Percentiles rank a stretch among this genome's conserved stretches.
phyloP scores from a whole-genome alignment of 2,113 vertebrate species.

The Anas platyrhynchos region DNA sequence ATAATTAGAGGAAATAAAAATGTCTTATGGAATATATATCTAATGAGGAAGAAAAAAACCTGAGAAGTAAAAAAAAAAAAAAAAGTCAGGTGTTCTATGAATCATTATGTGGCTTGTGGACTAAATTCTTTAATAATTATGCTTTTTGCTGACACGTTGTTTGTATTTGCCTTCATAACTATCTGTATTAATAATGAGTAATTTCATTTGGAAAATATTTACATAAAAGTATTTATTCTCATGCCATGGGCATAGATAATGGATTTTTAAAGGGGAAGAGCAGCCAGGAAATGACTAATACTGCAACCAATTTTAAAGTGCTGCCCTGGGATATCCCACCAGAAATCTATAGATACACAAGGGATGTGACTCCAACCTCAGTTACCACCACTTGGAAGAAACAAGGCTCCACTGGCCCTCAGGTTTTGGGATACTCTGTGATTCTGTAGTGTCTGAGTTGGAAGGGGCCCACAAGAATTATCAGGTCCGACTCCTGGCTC shows the following conservation, averaged over 20 bases:
- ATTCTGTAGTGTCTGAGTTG: too few relatives aligned
- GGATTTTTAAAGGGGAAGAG: not conserved
- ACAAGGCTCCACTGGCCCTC: not conserved
- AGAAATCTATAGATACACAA: not conserved
- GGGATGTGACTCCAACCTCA: not conserved
- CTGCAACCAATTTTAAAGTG: not conserved
- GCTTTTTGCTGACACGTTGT: slow-evolving; percentile 42
- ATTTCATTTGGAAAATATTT: slow-evolving; percentile 55
- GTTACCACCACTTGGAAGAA: not conserved
- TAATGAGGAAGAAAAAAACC: not conserved
- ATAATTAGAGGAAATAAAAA: not conserved
- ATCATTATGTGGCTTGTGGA: slow-evolving; percentile 28
- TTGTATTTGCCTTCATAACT: slow-evolving; percentile 50
- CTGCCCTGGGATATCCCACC: not conserved
- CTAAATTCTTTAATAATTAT: slow-evolving; percentile 50
- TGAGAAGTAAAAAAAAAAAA: not conserved
- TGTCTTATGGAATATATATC: not conserved
- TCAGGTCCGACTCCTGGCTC: not conserved
- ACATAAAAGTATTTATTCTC: slow-evolving; percentile 40
- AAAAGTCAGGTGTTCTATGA: slow-evolving; percentile 46
- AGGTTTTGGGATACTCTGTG: not conserved
- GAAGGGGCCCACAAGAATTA: not conserved
- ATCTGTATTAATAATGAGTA: slow-evolving; percentile 54
- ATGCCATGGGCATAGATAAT: not conserved
- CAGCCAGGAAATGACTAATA: not conserved